phyloP scores from a whole-genome alignment of 2,888 invertebrate species.

The Phaonia tiefii region DNA sequence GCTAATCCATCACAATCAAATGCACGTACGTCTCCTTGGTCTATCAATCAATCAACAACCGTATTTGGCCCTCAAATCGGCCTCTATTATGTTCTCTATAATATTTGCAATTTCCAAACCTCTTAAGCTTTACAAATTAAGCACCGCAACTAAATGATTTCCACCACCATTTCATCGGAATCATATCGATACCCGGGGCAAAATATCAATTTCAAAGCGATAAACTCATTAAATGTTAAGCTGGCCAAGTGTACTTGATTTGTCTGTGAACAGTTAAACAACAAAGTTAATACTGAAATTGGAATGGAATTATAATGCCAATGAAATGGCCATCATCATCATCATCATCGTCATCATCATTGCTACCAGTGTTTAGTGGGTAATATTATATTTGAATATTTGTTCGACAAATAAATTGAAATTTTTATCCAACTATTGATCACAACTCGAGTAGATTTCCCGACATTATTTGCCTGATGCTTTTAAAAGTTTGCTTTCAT shows the following conservation, averaged over 20 bases:
- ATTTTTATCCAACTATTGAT: no score
- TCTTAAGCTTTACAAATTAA: conserved; percentile 10
- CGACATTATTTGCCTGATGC: no score
- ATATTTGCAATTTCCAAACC: no score
- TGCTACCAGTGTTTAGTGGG: background rate
- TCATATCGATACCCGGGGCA: conserved; percentile 9
- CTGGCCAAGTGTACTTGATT: background rate
- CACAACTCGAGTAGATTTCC: no score
- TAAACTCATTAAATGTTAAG: conserved; percentile 25
- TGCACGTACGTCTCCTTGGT: no score
- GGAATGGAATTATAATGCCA: background rate
- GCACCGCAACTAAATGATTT: conserved; percentile 27
- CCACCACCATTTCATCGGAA: conserved; percentile 10
- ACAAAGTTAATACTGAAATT: conserved; percentile 6
- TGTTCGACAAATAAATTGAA: no score
- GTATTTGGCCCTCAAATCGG: no score
- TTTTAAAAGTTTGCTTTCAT: no score
- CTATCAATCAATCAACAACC: no score
- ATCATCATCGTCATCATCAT: background rate
- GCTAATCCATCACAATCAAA: no score
- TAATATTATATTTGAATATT: no score
- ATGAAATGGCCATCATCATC: background rate
- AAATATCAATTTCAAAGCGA: background rate
- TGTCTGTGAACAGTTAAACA: conserved; percentile 7
- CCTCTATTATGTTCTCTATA: no score